Base-by-base conservation (phyloP, 1,140 invertebrate species). In the Sesamia nonagrioides region DNA sequence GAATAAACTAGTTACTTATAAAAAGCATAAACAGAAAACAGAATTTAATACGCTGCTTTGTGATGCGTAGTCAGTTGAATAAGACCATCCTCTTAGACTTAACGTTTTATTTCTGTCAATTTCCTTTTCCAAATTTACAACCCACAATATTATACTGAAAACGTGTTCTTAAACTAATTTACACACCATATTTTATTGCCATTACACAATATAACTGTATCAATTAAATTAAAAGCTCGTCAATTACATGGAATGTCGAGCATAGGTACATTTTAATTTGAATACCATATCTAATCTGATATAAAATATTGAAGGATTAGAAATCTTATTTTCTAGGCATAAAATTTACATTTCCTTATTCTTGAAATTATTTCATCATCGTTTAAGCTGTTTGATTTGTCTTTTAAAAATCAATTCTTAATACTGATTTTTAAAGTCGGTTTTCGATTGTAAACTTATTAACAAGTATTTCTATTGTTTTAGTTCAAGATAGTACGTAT, bases 171-270 rank as follows among this genome's bases (percentile, higher is more conserved):
- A 60, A 35, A 60, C 56, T 18, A 17, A 60, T 60, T 60, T n/a
- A 60, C 56, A 60, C 21, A 18, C 21, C 3, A 33, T 21, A 60
- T 60, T 60, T 60, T 33, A 54, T n/a, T 17, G 6, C 17, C 2
- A 60, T 60, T 60, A 60, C 21, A 35, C 9, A 37, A 6, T n/a
- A n/a, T n/a, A n/a, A n/a, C 11, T 63, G 33, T 11, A 63, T 17
- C 15, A 63, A 8, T 42, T 18, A 68, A 50, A 1, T 11, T 9
- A 45, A 13, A 27, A 3, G 42, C 6, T 42, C 6, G 35, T 40
- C 21, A 72, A 72, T 72, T 18, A 72, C 17, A 35, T 15, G 11
- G 35, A 54, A 72, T 54, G 27, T 72, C 48, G 69, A 72, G 50
- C 69, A 54, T 4, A 72, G 15, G 52, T 72, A 15, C n/a, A n/a